phyloP scores from a whole-genome alignment of 2,113 vertebrate species.

The Pitta sordida region DNA sequence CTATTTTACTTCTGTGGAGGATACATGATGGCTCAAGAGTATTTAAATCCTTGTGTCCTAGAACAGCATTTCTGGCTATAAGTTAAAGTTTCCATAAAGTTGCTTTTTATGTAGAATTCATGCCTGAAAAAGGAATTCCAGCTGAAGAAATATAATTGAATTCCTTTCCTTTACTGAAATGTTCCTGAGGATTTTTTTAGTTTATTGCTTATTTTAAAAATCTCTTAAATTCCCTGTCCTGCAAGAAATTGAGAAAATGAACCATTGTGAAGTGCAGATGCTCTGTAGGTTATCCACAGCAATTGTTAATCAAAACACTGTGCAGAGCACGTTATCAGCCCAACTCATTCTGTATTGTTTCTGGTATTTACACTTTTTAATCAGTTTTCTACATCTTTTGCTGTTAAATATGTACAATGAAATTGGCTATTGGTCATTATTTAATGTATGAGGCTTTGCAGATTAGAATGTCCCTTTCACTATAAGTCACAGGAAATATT shows the following conservation, averaged over 20 bases:
- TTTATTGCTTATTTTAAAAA: background rate
- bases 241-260: background rate
- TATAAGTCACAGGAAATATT: background rate
- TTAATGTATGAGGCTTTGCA: background rate
- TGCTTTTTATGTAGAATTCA: background rate
- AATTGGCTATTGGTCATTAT: background rate
- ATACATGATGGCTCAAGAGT: background rate
- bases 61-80: background rate
- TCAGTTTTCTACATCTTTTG: background rate
- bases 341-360: background rate
- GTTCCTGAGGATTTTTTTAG: background rate
- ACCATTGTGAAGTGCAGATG: background rate
- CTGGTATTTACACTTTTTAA: background rate
- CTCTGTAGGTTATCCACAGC: background rate
- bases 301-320: background rate
- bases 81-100: background rate
- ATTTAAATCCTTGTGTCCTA: background rate
- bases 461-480: background rate
- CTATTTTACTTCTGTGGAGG: background rate
- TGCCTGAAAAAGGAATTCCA: conserved; percentile 2
- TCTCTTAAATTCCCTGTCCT: background rate
- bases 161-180: background rate
- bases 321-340: background rate
- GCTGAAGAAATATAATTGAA: background rate
- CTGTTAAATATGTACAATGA: background rate